Conservation (phyloP, 1,140 invertebrate genomes). For the Atta cephalotes region DNA sequence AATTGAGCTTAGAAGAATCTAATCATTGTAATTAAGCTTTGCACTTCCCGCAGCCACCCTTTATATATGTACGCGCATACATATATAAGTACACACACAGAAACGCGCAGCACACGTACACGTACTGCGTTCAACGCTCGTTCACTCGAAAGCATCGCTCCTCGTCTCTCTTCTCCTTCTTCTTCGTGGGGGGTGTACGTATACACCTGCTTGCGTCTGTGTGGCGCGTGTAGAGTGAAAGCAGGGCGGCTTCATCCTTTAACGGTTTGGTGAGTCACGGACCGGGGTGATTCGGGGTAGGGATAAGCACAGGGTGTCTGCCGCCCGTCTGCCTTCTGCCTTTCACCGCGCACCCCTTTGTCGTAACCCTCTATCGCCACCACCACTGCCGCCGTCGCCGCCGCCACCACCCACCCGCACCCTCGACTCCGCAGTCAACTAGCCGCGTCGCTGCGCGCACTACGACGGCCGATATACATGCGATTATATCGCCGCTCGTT, state of each 20-base stretch:
- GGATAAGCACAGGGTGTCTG: constrained; percentile 84
- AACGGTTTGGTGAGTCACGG: constrained; percentile 85
- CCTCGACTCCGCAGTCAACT: constrained; percentile 73
- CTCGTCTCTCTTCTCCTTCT: not conserved
- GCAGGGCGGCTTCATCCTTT: constrained; percentile 84
- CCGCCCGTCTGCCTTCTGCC: constrained; percentile 84
- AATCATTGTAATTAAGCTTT: constrained; percentile 22
- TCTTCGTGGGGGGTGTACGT: constrained; percentile 12
- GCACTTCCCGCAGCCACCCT: constrained; percentile 21
- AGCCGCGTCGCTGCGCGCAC: constrained; percentile 65
- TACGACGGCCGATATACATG: constrained; percentile 26
- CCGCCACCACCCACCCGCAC: constrained; percentile 52
- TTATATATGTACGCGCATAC: not conserved
- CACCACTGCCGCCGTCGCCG: not conserved
- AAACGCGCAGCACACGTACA: not conserved
- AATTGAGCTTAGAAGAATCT: constrained; percentile 4
- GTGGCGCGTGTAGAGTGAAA: constrained; percentile 75
- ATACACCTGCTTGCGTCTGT: constrained; percentile 58
- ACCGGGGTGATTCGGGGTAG: constrained; percentile 76
- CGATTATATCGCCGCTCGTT: constrained; percentile 37
- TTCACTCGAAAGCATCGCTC: constrained; percentile 48
- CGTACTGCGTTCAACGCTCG: constrained; percentile 46
- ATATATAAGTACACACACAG: not conserved
- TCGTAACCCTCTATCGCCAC: constrained; percentile 56
- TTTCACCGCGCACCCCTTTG: constrained; percentile 67